Percentiles rank a stretch among this genome's conserved stretches.
Conservation (phyloP, 2,797 vertebrate species). For the Hippopotamyrus pictus region DNA sequence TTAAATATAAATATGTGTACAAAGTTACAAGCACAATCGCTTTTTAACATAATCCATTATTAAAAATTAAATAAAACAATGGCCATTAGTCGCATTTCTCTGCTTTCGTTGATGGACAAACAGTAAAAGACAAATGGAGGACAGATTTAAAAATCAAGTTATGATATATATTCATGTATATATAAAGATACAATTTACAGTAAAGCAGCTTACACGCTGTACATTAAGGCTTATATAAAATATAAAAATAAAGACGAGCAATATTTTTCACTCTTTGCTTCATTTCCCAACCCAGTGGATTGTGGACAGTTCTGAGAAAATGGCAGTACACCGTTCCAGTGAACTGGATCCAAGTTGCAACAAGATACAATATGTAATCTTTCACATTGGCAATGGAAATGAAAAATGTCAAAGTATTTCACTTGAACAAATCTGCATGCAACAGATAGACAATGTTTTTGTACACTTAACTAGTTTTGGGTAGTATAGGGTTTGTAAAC, state of each 20-base stretch:
- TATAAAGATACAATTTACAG: constrained; percentile 71
- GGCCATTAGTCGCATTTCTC: constrained; percentile 27
- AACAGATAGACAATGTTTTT: constrained; percentile 70
- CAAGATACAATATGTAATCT: constrained; percentile 49
- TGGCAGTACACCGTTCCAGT: constrained; percentile 64
- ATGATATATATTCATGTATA: constrained; percentile 60
- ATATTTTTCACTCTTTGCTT: constrained; percentile 52
- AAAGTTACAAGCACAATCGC: constrained; percentile 76
- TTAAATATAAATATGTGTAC: constrained; percentile 86
- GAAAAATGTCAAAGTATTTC: constrained; percentile 65
- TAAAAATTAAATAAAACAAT: constrained; percentile 62
- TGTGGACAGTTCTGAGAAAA: constrained; percentile 46
- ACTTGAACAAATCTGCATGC: constrained; percentile 76
- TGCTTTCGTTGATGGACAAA: constrained; percentile 60
- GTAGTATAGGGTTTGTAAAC: constrained; percentile 67
- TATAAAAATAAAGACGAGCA: constrained; percentile 79
- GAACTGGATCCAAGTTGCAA: constrained; percentile 48
- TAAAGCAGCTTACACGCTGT: constrained; percentile 73
- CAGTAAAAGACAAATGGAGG: constrained; percentile 47
- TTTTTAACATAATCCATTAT: constrained; percentile 70
- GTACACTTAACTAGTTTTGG: constrained; percentile 63
- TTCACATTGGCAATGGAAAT: constrained; percentile 64
- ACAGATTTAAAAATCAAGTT: constrained; percentile 49
- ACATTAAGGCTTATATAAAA: constrained; percentile 82
- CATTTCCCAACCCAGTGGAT: constrained; percentile 48